phyloP scores from a whole-genome alignment of 2,797 vertebrate species.

The Corythornis leucogaster region DNA sequence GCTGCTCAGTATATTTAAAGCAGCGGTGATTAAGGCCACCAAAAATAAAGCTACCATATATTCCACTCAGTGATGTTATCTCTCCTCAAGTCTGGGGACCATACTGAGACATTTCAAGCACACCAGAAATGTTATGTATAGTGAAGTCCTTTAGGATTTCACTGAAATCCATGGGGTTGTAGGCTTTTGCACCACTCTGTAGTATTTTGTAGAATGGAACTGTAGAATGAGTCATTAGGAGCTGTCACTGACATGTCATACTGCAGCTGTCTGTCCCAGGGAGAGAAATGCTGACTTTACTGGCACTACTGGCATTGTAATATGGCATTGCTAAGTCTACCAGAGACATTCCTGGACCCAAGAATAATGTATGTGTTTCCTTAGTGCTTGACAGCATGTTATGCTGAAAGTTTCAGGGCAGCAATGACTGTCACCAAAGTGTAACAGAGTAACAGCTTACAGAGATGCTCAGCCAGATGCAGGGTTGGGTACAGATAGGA shows the following conservation, averaged over 20 bases:
- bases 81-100: not conserved
- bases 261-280: too few species aligned
- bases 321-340: not conserved
- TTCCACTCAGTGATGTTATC: not conserved
- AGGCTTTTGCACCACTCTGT: not conserved
- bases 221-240: not conserved
- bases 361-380: not conserved
- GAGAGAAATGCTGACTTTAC: not conserved
- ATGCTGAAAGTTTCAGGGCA: not conserved
- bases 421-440: not conserved
- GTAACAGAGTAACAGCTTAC: not conserved
- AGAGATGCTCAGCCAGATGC: not conserved
- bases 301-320: not conserved
- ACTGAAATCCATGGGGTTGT: not conserved
- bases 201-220: not conserved
- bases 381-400: not conserved
- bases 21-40: not conserved
- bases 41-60: not conserved
- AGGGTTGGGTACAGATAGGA: not conserved
- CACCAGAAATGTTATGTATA: not conserved
- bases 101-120: not conserved
- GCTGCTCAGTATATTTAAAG: not conserved
- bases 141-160: not conserved
- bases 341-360: not conserved
- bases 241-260: not conserved